Evolutionary conservation across 2,888 invertebrate species (phyloP), one percentile per base, ranked within the genome.

Genomic region (Thymelicus lineola): DNA sequence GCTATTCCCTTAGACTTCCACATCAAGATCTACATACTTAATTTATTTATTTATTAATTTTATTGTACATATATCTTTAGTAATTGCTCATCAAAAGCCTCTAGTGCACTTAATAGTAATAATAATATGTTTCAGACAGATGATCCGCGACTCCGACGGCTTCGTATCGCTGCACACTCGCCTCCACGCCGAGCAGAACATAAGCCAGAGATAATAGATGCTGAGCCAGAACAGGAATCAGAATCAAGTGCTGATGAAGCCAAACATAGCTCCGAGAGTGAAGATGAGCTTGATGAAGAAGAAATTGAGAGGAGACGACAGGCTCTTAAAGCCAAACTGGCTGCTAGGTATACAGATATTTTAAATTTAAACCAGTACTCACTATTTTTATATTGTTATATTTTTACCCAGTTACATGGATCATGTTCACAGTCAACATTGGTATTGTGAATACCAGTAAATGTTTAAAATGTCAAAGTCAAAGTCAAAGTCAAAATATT

Each of bases 221-320:
- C 91, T 0, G 91, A 92, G 55, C 89, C 91, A 0, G 90, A 87
- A 36, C 85, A 81, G 6, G 93, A 88, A 78, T 86, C 90, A 4
- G 86, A 94, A 66, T 88, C 95, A 28, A 95, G 94, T 75, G 90
- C 79, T 7, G 87, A 88, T 7, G 90, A 90, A 61, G 86, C 80
- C 0, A 86, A 78, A 63, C 90, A 90, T 73, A 93, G 90, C 74
- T 94, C 94, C 0, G 97, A 97, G 79, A 97, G 97, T 72, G 98
- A 98, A 82, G 97, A 97, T 74, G 97, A 98, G 75, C 88, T 98
- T 1, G 97, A 97, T 75, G 98, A 98, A 75, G 95, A 95, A 48
- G 98, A 98, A 88, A 96, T 98, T 80, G 98, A 98, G 83, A 95
- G 95, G 75, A 94, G 98, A n/a, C 94, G 98, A 71, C 95, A 96